Base-by-base conservation (phyloP, 2,888 invertebrate species). In the Notodonta dromedarius region DNA sequence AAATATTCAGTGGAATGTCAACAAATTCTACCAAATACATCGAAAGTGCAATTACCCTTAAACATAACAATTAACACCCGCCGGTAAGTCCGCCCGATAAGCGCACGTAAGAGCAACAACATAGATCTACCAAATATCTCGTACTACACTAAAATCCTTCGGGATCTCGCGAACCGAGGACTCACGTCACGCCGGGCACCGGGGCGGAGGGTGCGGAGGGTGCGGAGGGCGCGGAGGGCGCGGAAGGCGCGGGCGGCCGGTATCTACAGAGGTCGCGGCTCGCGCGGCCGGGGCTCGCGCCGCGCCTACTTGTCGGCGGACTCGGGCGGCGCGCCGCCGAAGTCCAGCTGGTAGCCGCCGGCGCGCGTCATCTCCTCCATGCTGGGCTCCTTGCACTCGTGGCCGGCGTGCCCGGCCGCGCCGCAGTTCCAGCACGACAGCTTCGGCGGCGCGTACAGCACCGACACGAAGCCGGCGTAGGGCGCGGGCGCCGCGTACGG, bases 361-460 rank as follows among this genome's bases (percentile, higher is more conserved):
- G 95, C 95, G 76, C 96, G 95, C 51, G 98, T 97, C 91, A 98
- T 97, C 89, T 98, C 98, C 87, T 99, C 98, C 95, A 98, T 97
- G 61, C 97, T 97, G 69, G 96, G 96, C 85, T 98, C 98, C 82
- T 96, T 96, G 87, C 98, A 99, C 76, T 98, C 98, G 77, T 95
- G 94, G 35, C 98, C 98, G 58, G 95, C 94, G 88, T 99, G 98
- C 58, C 95, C 96, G 61, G 95, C 95, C 59, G 96, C 96, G 65
- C 98, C 98, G 91, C 99, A 99, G 88, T 98, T 99, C 94, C 97
- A 98, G 90, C 98, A 99, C 53, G 97, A 97, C 60, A 95, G 91
- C 85, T 96, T 95, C 54, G 95, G 94, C 58, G 94, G 94, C 71
- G 95, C 94, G 79, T 92, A 94, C 68, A 93, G 89, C 48, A 94